Conservation (phyloP, 2,113 vertebrate genomes). For the Brachionichthys hirsutus region DNA sequence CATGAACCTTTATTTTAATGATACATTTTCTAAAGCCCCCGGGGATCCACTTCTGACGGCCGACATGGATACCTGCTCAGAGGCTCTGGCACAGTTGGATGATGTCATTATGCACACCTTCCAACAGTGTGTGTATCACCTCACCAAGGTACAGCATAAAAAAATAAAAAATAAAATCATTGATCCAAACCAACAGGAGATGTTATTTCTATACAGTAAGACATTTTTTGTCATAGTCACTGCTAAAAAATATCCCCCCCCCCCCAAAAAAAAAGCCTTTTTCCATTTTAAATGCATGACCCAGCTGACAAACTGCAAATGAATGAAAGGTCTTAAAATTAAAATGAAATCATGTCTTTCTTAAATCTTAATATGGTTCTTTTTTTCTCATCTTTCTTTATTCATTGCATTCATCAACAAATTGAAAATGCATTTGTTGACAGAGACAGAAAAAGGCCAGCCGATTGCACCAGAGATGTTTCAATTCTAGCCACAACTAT, state of each 20-base stretch:
- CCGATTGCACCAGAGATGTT: too few species aligned
- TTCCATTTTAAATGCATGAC: not conserved
- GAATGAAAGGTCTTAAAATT: not conserved
- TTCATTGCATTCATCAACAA: constrained; percentile 9
- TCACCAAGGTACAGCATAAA: constrained; percentile 84
- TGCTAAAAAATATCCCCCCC: too few species aligned
- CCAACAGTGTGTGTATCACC: constrained; percentile 93
- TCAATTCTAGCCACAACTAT: too few species aligned
- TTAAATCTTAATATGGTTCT: constrained; percentile 20
- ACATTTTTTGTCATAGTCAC: not conserved
- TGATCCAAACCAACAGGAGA: not conserved
- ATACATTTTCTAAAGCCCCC: constrained; percentile 58
- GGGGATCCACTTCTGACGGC: constrained; percentile 82
- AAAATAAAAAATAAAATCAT: not conserved
- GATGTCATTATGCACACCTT: constrained; percentile 96
- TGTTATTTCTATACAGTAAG: not conserved
- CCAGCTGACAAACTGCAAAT: not conserved
- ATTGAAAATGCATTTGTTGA: too few species aligned
- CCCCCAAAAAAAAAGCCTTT: not conserved
- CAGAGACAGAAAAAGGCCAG: too few species aligned
- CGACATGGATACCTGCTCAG: constrained; percentile 90
- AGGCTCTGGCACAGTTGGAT: constrained; percentile 89
- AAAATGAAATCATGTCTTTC: constrained; percentile 16
- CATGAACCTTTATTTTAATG: constrained; percentile 8
- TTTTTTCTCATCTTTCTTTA: constrained; percentile 17